Base-by-base conservation (phyloP, 92 coral and sea anemone species). In the Pocillopora grandis region DNA sequence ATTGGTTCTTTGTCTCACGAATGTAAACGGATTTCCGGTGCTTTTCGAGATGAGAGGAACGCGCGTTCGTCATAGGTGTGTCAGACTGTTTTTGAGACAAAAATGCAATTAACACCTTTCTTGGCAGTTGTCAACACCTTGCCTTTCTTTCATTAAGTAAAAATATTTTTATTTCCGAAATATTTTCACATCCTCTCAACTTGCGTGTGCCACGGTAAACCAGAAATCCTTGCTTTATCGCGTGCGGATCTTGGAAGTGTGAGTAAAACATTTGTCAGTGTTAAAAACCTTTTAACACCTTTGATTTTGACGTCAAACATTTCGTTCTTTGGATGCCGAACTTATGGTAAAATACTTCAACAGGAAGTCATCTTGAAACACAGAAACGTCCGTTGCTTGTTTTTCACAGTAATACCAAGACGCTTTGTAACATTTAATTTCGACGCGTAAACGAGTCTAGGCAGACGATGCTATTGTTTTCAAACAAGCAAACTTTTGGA, bases 171-270 rank as follows among this genome's bases (percentile, higher is more conserved):
- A 58, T 18, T 35, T 71, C 66, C 64, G 80, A 74, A 74, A 55
- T 74, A 52, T 19, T 58, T 74, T n/a, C 21, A 48, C 19, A 37
- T 73, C 19, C 73, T 81, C 61, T 55, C 61, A 62, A 62, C 63
- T 36, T 11, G 66, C 65, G 78, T 21, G 85, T 72, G 85, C 78
- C 62, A 9, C 19, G 58, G 61, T 42, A 58, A 21, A 42, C 76
- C 18, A 80, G 66, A 68, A 64, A 68, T 67, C 31, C 6, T 19
- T 69, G 62, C 66, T 48, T 55, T 83, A 83, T 83, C 86, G 3
- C 73, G 4, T 12, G 62, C 86, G 80, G 86, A 83, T 83, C 86
- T 63, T 73, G 74, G 61, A 83, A 83, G 72, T 74, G 52, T 60
- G 52, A 83, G 56, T 57, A 63, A 37, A 63, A 23, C 64, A 62